phyloP scores from a whole-genome alignment of 2,888 invertebrate species.

The Gastrophysa polygoni region DNA sequence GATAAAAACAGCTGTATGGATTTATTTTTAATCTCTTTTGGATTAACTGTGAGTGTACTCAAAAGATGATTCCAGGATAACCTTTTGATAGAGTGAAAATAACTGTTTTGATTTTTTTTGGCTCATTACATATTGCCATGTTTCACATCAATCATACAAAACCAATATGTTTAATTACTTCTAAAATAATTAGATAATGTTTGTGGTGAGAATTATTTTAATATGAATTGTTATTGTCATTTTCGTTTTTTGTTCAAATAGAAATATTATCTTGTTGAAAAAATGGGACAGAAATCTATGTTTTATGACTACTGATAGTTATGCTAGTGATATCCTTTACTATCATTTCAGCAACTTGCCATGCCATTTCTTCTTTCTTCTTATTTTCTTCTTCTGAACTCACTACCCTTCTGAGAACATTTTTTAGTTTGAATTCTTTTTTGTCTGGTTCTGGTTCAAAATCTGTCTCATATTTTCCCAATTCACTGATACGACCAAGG shows the following conservation, averaged over 20 bases:
- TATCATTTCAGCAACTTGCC: constrained; percentile 97
- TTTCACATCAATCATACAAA: too few species aligned
- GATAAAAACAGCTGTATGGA: too few species aligned
- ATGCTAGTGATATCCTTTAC: constrained; percentile 92
- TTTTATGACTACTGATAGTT: constrained; percentile 67
- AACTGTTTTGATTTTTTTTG: too few species aligned
- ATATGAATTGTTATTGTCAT: constrained; percentile 4
- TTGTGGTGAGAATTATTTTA: too few species aligned
- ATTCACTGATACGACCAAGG: constrained; percentile 84
- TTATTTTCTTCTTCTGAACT: constrained; percentile 81
- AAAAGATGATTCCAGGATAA: too few species aligned
- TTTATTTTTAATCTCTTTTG: too few species aligned
- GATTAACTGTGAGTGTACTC: too few species aligned
- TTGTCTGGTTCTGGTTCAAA: constrained; percentile 78
- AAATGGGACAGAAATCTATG: constrained; percentile 5
- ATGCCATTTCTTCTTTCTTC: constrained; percentile 94
- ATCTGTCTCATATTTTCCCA: constrained; percentile 91
- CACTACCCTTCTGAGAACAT: constrained; percentile 79
- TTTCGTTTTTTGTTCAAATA: not conserved
- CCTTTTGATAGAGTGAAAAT: too few species aligned
- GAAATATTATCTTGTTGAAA: not conserved
- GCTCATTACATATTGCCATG: too few species aligned
- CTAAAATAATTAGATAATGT: too few species aligned
- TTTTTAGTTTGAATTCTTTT: constrained; percentile 58
- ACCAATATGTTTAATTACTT: too few species aligned